These are phyloP conservation scores for Teleopsis dalmanni DNA, from an alignment of 1,140 invertebrate species.

Conservation along the genomic window DNA sequence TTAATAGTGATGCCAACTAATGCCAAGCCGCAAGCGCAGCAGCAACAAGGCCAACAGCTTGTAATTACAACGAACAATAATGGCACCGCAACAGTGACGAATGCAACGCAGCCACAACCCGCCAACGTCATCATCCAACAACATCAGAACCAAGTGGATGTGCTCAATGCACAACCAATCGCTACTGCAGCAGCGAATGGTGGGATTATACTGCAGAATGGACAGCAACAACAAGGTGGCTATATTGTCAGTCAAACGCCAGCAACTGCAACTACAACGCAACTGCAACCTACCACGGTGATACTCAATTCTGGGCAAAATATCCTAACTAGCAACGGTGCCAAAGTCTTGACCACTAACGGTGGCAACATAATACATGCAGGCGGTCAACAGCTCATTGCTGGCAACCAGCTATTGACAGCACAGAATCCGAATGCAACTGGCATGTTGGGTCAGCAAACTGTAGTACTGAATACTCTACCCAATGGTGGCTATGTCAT, in stretches of 20 bases:
- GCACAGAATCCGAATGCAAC: constrained; percentile 6
- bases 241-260: constrained; percentile 28
- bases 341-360: constrained; percentile 22
- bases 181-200: constrained; percentile 9
- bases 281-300: constrained; percentile 20
- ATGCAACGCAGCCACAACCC: constrained; percentile 11
- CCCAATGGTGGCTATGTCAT: constrained; percentile 72
- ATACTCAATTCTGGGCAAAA: constrained; percentile 27
- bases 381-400: constrained; percentile 42
- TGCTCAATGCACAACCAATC: constrained; percentile 8
- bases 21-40: constrained; percentile 22
- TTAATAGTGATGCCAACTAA: constrained; percentile 48
- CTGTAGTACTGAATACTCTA: constrained; percentile 73
- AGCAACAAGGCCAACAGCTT: constrained; percentile 13
- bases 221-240: constrained; percentile 18
- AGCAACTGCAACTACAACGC: constrained; percentile 7
- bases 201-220: constrained; percentile 14
- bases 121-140: constrained; percentile 15
- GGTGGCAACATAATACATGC: constrained; percentile 14
- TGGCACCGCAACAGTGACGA: constrained; percentile 5
- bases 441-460: constrained; percentile 63
- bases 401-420: constrained; percentile 40
- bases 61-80: constrained; percentile 1
- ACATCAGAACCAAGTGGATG: constrained; percentile 9
- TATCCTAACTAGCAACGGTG: constrained; percentile 12